Conservation (phyloP, 1,140 invertebrate genomes). For the Diabrotica virgifera region DNA sequence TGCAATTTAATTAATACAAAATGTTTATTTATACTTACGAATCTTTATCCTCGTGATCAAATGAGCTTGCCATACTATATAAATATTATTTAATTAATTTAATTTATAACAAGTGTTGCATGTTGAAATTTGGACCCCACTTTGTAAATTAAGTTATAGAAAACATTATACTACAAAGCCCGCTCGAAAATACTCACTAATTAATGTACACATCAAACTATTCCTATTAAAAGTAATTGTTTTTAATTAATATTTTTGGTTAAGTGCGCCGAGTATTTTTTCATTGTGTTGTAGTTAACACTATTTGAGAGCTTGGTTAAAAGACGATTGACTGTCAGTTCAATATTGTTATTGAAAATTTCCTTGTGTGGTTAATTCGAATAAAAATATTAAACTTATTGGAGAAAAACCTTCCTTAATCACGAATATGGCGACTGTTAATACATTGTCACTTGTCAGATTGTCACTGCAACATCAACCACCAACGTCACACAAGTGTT, state of each 20-base stretch:
- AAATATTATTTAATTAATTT: conserved; percentile 1
- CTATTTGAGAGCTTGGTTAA: neutral
- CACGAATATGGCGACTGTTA: conserved; percentile 17
- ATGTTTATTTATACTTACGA: conserved; percentile 52
- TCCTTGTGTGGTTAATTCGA: neutral
- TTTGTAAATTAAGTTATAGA: conserved; percentile 26
- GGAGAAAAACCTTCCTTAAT: conserved; percentile 13
- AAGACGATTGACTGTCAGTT: neutral
- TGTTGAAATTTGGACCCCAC: neutral
- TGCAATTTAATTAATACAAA: neutral
- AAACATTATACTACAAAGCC: conserved; percentile 24
- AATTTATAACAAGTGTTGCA: conserved; percentile 5
- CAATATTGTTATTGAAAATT: neutral
- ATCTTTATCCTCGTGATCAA: conserved; percentile 69
- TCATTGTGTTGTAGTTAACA: neutral
- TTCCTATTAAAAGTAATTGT: conserved; percentile 33
- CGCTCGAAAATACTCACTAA: conserved; percentile 24
- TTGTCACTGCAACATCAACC: neutral
- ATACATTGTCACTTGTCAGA: neutral
- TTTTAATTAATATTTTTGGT: conserved; percentile 32
- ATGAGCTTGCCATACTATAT: conserved; percentile 58
- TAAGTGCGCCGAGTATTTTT: neutral
- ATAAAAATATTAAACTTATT: neutral
- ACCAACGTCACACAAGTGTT: neutral
- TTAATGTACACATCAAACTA: conserved; percentile 23